Evolutionary conservation across 1,140 invertebrate species (phyloP).

Genomic region (Achatina immaculata): DNA sequence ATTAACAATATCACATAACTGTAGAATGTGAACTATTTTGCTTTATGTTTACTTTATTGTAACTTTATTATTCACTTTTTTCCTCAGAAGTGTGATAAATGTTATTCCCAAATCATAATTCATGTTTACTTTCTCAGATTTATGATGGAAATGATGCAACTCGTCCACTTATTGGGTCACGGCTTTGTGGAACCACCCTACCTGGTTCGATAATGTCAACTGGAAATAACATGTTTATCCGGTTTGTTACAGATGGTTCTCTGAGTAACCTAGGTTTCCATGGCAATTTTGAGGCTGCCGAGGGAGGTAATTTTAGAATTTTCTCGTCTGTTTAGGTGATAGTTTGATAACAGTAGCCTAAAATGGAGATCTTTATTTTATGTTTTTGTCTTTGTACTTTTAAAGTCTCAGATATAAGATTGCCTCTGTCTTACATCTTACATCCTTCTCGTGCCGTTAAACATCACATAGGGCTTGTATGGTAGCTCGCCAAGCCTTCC

Average conservation of each 20-base stretch:
- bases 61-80: not conserved
- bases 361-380: no score
- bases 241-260: constrained; percentile 93
- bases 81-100: not conserved
- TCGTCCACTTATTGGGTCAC: constrained; percentile 80
- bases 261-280: constrained; percentile 91
- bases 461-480: no score
- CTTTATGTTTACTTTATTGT: not conserved
- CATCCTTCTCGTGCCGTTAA: no score
- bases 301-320: constrained; percentile 34
- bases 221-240: constrained; percentile 91
- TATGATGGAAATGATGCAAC: constrained; percentile 73
- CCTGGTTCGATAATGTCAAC: constrained; percentile 91
- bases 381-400: no score
- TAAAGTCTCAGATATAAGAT: no score
- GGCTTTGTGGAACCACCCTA: constrained; percentile 90
- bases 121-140: constrained; percentile 52
- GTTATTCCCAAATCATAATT: not conserved
- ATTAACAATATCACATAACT: not conserved
- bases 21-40: no score
- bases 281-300: constrained; percentile 79
- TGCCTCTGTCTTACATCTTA: no score
- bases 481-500: no score
- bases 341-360: no score
- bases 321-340: constrained; percentile 34